Conservation (phyloP, 2,888 invertebrate genomes). For the Metellina segmentata region DNA sequence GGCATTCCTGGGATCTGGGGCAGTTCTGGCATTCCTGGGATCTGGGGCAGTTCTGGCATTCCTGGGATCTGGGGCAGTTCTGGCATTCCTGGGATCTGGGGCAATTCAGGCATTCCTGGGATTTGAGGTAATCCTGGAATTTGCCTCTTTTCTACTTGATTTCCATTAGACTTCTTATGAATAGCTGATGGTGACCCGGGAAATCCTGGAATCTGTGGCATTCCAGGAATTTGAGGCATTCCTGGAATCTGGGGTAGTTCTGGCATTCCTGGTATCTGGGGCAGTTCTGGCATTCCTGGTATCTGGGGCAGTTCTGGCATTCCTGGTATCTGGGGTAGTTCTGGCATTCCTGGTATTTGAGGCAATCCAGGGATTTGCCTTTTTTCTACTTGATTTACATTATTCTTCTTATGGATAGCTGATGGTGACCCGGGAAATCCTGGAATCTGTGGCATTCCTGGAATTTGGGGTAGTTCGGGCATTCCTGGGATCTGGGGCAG, state of each 20-base stretch:
- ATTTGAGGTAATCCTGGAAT: slow-evolving; percentile 27
- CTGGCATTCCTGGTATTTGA: slow-evolving; percentile 47
- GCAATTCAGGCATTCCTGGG: too few relatives aligned
- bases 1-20: slow-evolving; percentile 48
- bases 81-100: slow-evolving; percentile 38
- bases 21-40: slow-evolving; percentile 42
- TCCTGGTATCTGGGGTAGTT: slow-evolving; percentile 37
- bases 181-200: too few relatives aligned
- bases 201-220: slow-evolving; percentile 32
- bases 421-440: slow-evolving; percentile 34
- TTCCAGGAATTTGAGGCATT: slow-evolving; percentile 32
- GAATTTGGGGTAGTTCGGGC: slow-evolving; percentile 13
- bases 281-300: slow-evolving; percentile 31
- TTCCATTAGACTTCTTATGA: too few relatives aligned
- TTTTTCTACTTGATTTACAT: neutral
- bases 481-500: neutral
- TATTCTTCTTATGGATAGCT: neutral
- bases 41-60: neutral
- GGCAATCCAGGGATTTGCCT: slow-evolving; percentile 43
- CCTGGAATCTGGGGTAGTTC: slow-evolving; percentile 13
- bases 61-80: neutral
- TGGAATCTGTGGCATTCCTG: slow-evolving; percentile 47
- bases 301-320: slow-evolving; percentile 49
- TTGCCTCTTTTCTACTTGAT: slow-evolving; percentile 1
- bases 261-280: slow-evolving; percentile 42